Conservation (phyloP, 2,888 invertebrate genomes). For the Mesochorus sp. region DNA sequence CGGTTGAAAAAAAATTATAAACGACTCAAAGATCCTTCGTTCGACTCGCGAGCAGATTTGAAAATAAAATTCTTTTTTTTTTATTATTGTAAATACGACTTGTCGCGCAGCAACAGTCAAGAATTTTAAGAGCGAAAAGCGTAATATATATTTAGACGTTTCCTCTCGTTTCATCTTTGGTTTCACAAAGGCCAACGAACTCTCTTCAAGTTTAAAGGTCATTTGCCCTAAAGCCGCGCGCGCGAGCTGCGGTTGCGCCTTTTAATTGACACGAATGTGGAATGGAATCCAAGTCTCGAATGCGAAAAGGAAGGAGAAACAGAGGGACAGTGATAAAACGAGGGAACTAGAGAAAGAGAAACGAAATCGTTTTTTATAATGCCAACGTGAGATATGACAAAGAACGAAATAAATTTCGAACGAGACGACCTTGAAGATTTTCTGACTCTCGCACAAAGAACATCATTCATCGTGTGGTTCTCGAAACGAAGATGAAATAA, state of each 20-base stretch:
- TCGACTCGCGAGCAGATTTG: not conserved
- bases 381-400: not conserved
- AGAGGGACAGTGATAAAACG: not conserved
- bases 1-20: too few species aligned
- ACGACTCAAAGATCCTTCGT: too few species aligned
- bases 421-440: constrained; percentile 12
- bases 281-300: constrained; percentile 43
- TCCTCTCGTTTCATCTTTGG: not conserved
- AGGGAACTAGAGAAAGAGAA: constrained; percentile 3
- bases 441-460: not conserved
- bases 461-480: too few species aligned
- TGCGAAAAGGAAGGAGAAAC: not conserved
- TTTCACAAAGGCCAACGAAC: constrained; percentile 52
- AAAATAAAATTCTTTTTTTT: not conserved
- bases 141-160: not conserved
- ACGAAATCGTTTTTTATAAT: not conserved
- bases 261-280: constrained; percentile 24
- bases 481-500: too few species aligned
- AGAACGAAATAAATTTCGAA: not conserved
- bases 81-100: not conserved
- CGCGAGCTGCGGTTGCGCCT: constrained; percentile 16
- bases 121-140: constrained; percentile 15
- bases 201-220: constrained; percentile 52
- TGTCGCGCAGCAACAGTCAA: not conserved
- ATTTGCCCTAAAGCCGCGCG: constrained; percentile 51